Evolutionary conservation across 2,797 vertebrate species (phyloP).

Genomic region (Tiaroga cobitis): DNA sequence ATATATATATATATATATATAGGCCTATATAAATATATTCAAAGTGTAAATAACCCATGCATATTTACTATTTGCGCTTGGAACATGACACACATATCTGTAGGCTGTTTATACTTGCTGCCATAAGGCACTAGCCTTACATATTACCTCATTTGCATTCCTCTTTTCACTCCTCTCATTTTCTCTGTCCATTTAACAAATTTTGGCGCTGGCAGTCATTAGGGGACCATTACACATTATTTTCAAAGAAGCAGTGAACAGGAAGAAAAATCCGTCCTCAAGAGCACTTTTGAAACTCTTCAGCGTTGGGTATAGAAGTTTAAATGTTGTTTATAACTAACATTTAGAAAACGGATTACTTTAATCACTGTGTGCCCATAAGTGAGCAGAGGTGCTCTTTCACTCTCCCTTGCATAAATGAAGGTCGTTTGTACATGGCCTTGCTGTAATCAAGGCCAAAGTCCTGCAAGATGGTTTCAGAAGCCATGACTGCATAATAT

Average conservation of each 20-base stretch:
- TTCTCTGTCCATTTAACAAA: constrained; percentile 6
- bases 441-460: constrained; percentile 13
- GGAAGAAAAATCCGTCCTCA: not conserved
- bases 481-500: constrained; percentile 6
- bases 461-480: not conserved
- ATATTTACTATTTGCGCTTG: not conserved
- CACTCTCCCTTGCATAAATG: constrained; percentile 1
- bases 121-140: not conserved
- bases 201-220: not conserved
- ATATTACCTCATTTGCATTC: constrained; percentile 7
- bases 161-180: not conserved
- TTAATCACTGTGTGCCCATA: constrained; percentile 7
- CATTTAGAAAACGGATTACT: constrained; percentile 35
- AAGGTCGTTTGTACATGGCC: constrained; percentile 12
- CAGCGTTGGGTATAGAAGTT: not conserved
- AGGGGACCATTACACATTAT: constrained; percentile 22
- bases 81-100: not conserved
- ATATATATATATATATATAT: not conserved
- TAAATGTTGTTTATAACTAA: constrained; percentile 2
- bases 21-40: not conserved
- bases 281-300: not conserved
- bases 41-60: not conserved
- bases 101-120: not conserved
- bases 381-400: not conserved
- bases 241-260: constrained; percentile 9